A percentile compares a stretch with the other conserved stretches of the same genome.
These are phyloP conservation scores for Chlamydotis undulata DNA, from an alignment of 2,113 vertebrate species.

Conservation along the genomic window DNA sequence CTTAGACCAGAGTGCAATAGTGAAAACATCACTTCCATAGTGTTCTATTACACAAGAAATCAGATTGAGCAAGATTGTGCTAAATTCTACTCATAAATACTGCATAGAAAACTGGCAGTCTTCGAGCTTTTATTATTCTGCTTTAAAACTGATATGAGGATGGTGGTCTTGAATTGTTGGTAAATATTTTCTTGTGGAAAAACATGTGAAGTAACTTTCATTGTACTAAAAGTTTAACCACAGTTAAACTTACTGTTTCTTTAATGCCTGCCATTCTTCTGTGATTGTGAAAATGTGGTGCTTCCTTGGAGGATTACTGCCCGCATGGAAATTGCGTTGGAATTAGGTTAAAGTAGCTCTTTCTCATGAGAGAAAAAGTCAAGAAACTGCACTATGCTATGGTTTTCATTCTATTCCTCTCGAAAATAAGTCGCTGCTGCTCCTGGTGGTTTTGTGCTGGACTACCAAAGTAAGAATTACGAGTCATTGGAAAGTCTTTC, in stretches of 20 bases:
- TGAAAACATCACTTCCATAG: background rate
- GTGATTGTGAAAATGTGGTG: background rate
- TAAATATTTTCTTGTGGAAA: background rate
- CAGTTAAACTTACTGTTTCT: background rate
- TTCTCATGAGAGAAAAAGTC: background rate
- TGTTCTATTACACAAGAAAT: background rate
- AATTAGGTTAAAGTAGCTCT: background rate
- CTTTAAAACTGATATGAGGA: background rate
- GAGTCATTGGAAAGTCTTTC: background rate
- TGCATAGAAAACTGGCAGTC: background rate
- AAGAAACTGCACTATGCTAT: background rate
- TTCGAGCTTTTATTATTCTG: background rate
- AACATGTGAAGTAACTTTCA: background rate
- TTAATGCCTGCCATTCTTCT: background rate
- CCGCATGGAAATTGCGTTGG: background rate
- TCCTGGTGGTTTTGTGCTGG: background rate
- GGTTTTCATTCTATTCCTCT: slow-evolving; percentile 1
- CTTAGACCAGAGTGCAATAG: background rate
- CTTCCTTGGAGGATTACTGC: background rate
- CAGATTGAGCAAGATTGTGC: background rate
- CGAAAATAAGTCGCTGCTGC: background rate
- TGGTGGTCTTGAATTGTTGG: background rate
- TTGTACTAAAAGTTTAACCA: background rate
- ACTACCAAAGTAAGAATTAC: background rate
- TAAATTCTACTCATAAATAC: background rate